Conservation (phyloP, 2,797 vertebrate genomes). For the Poecilia velifera region DNA sequence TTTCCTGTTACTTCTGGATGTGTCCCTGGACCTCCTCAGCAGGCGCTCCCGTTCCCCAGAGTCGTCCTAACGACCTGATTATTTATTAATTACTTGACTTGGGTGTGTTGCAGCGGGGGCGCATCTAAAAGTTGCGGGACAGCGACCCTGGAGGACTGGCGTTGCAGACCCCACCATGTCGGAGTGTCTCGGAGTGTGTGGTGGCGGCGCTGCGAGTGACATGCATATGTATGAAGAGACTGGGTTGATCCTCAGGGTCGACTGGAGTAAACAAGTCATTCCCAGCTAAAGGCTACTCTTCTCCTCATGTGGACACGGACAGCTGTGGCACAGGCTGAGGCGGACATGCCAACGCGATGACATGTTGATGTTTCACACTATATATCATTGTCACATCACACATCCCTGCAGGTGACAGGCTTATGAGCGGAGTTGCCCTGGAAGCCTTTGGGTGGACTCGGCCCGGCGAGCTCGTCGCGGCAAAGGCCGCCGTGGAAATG, state of each 20-base stretch:
- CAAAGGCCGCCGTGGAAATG: constrained; percentile 39
- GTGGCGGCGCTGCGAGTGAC: neutral
- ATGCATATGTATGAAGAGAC: constrained; percentile 45
- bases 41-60: neutral
- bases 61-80: neutral
- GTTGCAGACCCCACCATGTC: neutral
- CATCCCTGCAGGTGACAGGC: constrained; percentile 67
- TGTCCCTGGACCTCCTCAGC: neutral
- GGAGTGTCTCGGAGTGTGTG: constrained; percentile 6
- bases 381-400: constrained; percentile 70
- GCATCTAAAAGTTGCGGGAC: neutral
- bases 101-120: neutral
- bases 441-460: constrained; percentile 36
- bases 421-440: constrained; percentile 57
- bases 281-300: constrained; percentile 41
- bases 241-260: constrained; percentile 34
- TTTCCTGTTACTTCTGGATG: neutral
- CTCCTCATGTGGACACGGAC: constrained; percentile 47
- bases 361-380: constrained; percentile 63
- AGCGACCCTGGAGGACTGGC: neutral
- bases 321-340: constrained; percentile 65
- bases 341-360: constrained; percentile 64
- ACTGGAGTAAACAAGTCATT: constrained; percentile 65
- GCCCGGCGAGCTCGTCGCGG: neutral
- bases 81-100: neutral